Evolutionary conservation across 2,113 vertebrate species (phyloP).

Genomic region (Sturnus vulgaris): DNA sequence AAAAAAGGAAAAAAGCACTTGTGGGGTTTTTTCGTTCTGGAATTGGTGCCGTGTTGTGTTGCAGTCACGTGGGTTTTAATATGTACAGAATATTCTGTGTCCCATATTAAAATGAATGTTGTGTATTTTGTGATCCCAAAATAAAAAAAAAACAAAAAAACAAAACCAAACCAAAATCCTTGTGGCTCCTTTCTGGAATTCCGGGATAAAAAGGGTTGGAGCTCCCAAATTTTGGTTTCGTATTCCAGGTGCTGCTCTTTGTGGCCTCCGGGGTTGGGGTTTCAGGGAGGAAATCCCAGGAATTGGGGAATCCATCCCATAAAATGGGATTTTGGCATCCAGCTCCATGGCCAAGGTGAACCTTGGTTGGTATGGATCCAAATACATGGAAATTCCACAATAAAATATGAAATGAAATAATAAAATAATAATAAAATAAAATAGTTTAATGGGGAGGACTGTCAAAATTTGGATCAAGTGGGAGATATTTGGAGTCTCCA

Average conservation of each 20-base stretch:
- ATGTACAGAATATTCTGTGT: constrained; percentile 89
- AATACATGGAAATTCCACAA: neutral
- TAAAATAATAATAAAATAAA: no score
- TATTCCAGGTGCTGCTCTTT: neutral
- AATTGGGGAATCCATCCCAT: neutral
- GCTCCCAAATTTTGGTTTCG: neutral
- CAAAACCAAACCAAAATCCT: constrained; percentile 56
- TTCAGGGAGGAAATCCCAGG: neutral
- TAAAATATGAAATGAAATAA: neutral
- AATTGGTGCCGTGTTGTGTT: constrained; percentile 83
- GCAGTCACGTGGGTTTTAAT: constrained; percentile 77
- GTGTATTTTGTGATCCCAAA: constrained; percentile 83
- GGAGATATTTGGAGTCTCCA: neutral
- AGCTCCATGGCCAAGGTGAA: neutral
- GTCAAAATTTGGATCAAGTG: rapidly evolving
- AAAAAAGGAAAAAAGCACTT: constrained; percentile 81
- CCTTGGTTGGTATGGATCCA: rapidly evolving
- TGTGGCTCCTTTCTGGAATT: constrained; percentile 84
- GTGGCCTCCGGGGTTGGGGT: no score
- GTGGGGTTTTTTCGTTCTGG: constrained; percentile 80
- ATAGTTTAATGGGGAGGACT: neutral
- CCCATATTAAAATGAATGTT: constrained; percentile 85
- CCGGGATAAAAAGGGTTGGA: constrained; percentile 83
- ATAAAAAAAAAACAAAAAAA: constrained; percentile 23
- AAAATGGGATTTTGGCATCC: neutral